A percentile compares a stretch with the other conserved stretches of the same genome.
These are phyloP conservation scores for Pardalotus punctatus DNA, from an alignment of 2,113 vertebrate species.

Conservation along the genomic window DNA sequence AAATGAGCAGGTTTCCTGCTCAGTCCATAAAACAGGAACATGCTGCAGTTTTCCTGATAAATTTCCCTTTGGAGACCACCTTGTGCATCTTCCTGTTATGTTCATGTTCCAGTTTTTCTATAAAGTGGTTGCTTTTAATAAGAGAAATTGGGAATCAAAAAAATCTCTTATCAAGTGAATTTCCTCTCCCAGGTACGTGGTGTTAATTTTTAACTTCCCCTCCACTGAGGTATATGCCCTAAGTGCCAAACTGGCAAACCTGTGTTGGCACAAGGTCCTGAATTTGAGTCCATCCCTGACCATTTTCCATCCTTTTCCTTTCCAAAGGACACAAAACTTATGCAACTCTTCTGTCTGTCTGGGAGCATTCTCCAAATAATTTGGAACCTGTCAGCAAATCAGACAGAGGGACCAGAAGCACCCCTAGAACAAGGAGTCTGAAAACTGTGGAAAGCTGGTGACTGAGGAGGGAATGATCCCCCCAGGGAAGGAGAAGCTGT, in stretches of 20 bases:
- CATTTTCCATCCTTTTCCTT: rapidly evolving
- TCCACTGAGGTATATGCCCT: rapidly evolving
- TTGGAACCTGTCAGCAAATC: not conserved
- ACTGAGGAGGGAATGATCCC: not conserved
- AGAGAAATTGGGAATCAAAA: not conserved
- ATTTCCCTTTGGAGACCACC: not conserved
- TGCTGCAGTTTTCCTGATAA: not conserved
- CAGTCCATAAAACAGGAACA: rapidly evolving
- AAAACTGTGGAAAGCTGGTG: not conserved
- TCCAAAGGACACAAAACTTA: not conserved
- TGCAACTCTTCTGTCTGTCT: not conserved
- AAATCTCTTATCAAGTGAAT: not conserved
- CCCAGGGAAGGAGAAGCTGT: not conserved
- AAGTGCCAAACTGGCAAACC: not conserved
- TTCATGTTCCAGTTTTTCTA: not conserved
- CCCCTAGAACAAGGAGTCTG: too few species aligned
- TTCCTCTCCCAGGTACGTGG: not conserved
- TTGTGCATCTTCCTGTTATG: rapidly evolving
- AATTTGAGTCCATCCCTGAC: not conserved
- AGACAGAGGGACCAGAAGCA: not conserved
- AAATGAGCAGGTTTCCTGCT: not conserved
- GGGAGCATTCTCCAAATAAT: not conserved
- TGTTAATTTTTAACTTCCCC: not conserved
- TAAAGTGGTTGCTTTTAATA: not conserved
- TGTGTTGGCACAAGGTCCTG: not conserved